Evolutionary conservation across 2,797 vertebrate species (phyloP).

Genomic region (Salarias fasciatus): DNA sequence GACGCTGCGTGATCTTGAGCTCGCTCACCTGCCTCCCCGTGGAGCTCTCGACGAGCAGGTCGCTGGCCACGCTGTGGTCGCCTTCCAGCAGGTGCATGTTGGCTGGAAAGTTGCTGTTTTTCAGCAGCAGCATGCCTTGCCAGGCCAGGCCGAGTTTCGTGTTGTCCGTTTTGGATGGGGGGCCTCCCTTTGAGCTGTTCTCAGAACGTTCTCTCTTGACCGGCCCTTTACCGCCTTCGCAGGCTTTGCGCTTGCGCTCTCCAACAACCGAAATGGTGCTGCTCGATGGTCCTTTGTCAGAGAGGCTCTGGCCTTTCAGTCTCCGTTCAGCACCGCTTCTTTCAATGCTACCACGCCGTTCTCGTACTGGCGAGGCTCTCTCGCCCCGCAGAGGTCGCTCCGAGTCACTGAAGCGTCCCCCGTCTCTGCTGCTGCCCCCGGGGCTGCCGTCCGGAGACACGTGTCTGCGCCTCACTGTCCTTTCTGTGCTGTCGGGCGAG

Average conservation of each 20-base stretch:
- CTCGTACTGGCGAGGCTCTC: constrained; percentile 86
- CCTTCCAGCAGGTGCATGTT: constrained; percentile 98
- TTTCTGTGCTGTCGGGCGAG: constrained; percentile 92
- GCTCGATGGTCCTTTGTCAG: constrained; percentile 69
- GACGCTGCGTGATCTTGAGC: constrained; percentile 98
- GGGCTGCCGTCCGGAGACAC: constrained; percentile 89
- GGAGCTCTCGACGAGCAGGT: constrained; percentile 90
- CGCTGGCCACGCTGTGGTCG: constrained; percentile 91
- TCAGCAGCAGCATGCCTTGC: constrained; percentile 97
- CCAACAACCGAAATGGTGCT: constrained; percentile 47
- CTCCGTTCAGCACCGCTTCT: constrained; percentile 84
- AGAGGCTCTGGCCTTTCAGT: constrained; percentile 74
- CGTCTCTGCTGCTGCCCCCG: constrained; percentile 86
- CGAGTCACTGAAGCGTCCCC: constrained; percentile 90
- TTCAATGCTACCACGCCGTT: constrained; percentile 89
- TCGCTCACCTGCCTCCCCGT: constrained; percentile 92
- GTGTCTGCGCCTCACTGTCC: constrained; percentile 88
- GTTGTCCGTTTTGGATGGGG: constrained; percentile 77
- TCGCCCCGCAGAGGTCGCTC: constrained; percentile 90
- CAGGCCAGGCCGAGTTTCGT: constrained; percentile 92
- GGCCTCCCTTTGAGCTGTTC: constrained; percentile 73
- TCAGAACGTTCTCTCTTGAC: constrained; percentile 86
- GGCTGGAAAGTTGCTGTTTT: constrained; percentile 99
- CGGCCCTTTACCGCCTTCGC: constrained; percentile 86
- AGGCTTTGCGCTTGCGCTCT: constrained; percentile 84